Conservation (phyloP, 1,140 invertebrate species). For the Drosophila burlai region DNA sequence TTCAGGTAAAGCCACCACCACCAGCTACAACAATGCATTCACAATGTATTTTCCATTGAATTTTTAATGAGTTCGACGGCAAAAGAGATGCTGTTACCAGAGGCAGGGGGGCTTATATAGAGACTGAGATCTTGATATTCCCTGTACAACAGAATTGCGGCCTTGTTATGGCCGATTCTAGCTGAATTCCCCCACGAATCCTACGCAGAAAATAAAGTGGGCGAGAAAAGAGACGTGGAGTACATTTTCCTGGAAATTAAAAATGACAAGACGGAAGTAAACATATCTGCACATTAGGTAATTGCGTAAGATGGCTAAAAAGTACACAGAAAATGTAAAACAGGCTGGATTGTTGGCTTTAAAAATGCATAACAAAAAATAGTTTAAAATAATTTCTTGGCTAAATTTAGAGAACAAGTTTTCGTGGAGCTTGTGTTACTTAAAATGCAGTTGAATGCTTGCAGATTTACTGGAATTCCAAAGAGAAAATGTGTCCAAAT, state of each 20-base stretch:
- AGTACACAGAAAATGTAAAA: neutral
- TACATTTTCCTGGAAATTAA: slow-evolving; percentile 35
- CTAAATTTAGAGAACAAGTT: neutral
- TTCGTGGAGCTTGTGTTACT: accelerated
- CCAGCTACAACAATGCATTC: slow-evolving; percentile 42
- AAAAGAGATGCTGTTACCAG: neutral
- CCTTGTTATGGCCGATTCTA: slow-evolving; percentile 25
- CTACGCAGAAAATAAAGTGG: slow-evolving; percentile 1
- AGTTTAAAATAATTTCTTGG: neutral
- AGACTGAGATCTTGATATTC: slow-evolving; percentile 48
- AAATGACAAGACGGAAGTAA: slow-evolving; percentile 22
- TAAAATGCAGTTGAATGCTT: neutral
- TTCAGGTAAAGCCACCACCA: slow-evolving; percentile 13
- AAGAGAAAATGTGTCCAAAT: neutral
- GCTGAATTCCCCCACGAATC: slow-evolving; percentile 1
- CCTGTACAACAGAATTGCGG: slow-evolving; percentile 18
- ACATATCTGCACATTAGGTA: slow-evolving; percentile 14
- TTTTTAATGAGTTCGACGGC: slow-evolving; percentile 72
- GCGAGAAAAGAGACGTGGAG: slow-evolving; percentile 1
- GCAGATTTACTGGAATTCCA: neutral
- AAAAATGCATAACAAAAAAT: neutral
- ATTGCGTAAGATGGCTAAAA: neutral
- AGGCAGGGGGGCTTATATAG: slow-evolving; percentile 8
- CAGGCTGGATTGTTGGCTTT: neutral
- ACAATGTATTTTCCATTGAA: slow-evolving; percentile 80